A percentile compares a stretch with the other conserved stretches of the same genome.
Conservation (phyloP, 1,140 invertebrate species). For the Drosophila tropicalis region DNA sequence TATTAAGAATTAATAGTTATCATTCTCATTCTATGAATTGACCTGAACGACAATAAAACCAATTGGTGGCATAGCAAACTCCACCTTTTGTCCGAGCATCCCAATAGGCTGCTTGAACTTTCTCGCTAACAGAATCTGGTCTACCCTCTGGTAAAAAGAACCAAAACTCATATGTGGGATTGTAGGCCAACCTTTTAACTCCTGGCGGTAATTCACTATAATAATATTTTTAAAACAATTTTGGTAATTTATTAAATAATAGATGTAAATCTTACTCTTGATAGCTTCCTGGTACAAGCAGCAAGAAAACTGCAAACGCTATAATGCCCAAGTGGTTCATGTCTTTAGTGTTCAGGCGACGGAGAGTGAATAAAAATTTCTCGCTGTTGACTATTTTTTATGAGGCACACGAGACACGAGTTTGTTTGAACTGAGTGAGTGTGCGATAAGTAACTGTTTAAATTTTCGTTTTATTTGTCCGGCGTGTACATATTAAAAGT, state of each 20-base stretch:
- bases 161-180: conserved; percentile 66
- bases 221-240: conserved; percentile 13
- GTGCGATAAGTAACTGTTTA: conserved; percentile 42
- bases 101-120: conserved; percentile 38
- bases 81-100: conserved; percentile 29
- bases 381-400: conserved; percentile 42
- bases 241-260: background rate
- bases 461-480: background rate
- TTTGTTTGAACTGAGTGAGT: background rate
- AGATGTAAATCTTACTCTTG: conserved; percentile 21
- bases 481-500: background rate
- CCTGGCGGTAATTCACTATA: background rate
- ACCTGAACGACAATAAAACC: conserved; percentile 45
- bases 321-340: conserved; percentile 29
- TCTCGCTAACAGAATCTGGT: conserved; percentile 15
- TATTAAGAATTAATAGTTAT: too few species aligned
- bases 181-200: conserved; percentile 38
- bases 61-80: conserved; percentile 46
- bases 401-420: conserved; percentile 33
- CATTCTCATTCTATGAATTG: conserved; percentile 7
- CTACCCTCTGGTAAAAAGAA: conserved; percentile 53
- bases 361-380: conserved; percentile 41
- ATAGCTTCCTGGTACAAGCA: conserved; percentile 20
- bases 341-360: conserved; percentile 43
- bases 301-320: conserved; percentile 41